Conservation (phyloP, 2,797 vertebrate genomes). For the Oryzias dopingdopingensis region DNA sequence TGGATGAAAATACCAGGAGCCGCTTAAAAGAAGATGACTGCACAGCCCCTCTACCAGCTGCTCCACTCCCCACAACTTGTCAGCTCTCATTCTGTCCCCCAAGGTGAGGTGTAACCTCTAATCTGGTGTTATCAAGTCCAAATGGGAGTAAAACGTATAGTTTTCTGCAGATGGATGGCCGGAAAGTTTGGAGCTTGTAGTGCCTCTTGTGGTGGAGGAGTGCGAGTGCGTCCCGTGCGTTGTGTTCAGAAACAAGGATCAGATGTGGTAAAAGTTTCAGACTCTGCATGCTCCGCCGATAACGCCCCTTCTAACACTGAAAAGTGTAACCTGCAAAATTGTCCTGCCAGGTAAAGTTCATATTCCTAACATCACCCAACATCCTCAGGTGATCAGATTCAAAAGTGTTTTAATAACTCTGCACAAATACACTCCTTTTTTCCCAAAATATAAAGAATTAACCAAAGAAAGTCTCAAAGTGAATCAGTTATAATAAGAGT, state of each 20-base stretch:
- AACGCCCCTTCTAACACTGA: constrained; percentile 44
- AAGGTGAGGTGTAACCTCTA: constrained; percentile 62
- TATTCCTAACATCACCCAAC: background rate
- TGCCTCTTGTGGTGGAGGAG: constrained; percentile 71
- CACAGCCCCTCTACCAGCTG: constrained; percentile 49
- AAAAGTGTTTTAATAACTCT: background rate
- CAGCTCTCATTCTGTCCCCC: constrained; percentile 78
- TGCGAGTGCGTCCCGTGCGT: constrained; percentile 61
- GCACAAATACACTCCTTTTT: background rate
- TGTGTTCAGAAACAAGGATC: constrained; percentile 65
- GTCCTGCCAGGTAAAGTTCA: constrained; percentile 65
- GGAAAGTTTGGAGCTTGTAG: constrained; percentile 75
- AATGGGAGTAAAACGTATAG: constrained; percentile 12
- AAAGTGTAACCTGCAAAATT: constrained; percentile 72
- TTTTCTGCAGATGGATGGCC: constrained; percentile 66
- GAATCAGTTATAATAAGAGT: too few relatives aligned
- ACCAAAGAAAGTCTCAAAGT: too few relatives aligned
- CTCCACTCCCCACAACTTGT: constrained; percentile 69
- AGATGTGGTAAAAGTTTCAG: constrained; percentile 36
- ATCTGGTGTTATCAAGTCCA: background rate
- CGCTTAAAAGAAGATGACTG: constrained; percentile 76
- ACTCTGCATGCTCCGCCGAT: constrained; percentile 42
- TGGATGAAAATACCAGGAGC: constrained; percentile 66
- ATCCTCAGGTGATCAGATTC: background rate
- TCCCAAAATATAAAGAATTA: background rate